phyloP scores from a whole-genome alignment of 2,113 vertebrate species.

The Callaeas wilsoni region DNA sequence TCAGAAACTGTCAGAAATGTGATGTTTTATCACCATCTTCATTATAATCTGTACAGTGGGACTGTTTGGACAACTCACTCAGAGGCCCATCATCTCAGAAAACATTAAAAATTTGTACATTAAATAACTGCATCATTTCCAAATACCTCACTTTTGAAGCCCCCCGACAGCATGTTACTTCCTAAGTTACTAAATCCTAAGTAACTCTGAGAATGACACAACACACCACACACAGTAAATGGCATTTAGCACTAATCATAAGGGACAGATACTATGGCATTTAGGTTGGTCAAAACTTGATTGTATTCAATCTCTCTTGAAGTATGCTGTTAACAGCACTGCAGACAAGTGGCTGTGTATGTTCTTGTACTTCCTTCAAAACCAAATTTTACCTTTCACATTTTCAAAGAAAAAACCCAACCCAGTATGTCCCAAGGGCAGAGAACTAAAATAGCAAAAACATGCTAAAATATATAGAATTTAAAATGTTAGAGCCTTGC shows the following conservation, averaged over 20 bases:
- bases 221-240: neutral
- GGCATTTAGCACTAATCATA: neutral
- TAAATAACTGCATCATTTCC: neutral
- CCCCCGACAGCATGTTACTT: neutral
- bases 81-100: neutral
- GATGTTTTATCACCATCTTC: neutral
- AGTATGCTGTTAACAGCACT: neutral
- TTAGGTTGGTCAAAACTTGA: neutral
- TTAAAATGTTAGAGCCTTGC: neutral
- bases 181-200: neutral
- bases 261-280: neutral
- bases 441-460: neutral
- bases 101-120: neutral
- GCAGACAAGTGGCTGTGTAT: neutral
- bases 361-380: neutral
- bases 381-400: neutral
- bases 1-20: neutral
- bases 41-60: neutral
- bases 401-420: neutral
- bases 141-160: neutral
- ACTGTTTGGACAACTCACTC: neutral
- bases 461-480: neutral
- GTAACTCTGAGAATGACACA: neutral
- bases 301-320: neutral
- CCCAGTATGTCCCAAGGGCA: neutral